Evolutionary conservation across 2,113 vertebrate genomes (phyloP), one percentile per base, ranked within the genome.

Genomic region (Nyctibius bracteatus): DNA sequence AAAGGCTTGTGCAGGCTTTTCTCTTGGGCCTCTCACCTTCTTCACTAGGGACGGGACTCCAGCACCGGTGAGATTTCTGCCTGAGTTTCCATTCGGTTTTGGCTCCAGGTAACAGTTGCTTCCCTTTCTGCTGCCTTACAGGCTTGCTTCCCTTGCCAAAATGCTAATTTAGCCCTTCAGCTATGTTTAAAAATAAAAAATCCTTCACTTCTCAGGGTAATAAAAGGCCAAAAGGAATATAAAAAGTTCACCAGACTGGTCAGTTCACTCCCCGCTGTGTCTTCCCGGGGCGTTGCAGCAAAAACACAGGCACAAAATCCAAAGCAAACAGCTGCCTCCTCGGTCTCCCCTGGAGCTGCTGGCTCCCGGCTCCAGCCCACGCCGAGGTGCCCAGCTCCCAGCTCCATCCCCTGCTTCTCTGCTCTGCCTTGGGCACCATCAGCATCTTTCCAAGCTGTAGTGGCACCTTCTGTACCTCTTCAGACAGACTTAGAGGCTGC

Each of bases 171-270:
- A 94, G 96, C 83, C 93, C 86, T 94, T 87, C 86, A 90, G 92
- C 91, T 94, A 55, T 90, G 92, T 95, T 94, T 96, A 97, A 95
- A 96, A 96, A 95, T 96, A 96, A 96, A 88, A 93, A 94, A 43
- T 46, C 88, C 86, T 96, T 52, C 70, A 89, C 94, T 92, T 96
- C 86, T 88, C 81, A 72, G 92, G 92, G 92, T 91, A 96, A 75
- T 96, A 91, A 96, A 97, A 96, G 96, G 95, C 92, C 95, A 96
- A 96, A 91, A 96, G 95, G 96, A 92, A 94, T 92, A 97, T 82
- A 91, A 94, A 94, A 91, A 96, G 91, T 97, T 96, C 96, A 96
- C 88, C 94, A 95, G 96, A 95, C 95, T 96, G 96, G 94, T 94
- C 96, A 96, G 96, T 94, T 96, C 91, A 84, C 81, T 92, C 94